Conservation (phyloP, 2,888 invertebrate species). For the Dorcus parallelipipedus region DNA sequence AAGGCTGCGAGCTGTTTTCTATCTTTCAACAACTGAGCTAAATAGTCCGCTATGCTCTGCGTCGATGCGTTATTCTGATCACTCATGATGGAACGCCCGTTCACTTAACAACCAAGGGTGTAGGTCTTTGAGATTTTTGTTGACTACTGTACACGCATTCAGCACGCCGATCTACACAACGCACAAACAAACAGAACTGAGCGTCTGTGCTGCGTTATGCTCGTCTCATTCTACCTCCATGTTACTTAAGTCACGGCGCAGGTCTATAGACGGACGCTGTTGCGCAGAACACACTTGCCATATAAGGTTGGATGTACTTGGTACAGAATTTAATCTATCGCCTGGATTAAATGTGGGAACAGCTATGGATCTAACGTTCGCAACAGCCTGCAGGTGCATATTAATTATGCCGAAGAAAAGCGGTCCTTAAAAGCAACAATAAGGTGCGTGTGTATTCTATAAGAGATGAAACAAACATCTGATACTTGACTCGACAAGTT, state of each 20-base stretch:
- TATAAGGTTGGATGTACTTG: conserved; percentile 12
- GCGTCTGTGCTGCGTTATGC: background rate
- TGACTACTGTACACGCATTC: conserved; percentile 2
- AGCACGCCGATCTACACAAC: conserved; percentile 9
- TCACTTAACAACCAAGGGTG: background rate
- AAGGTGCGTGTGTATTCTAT: no score
- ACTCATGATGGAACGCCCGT: conserved; percentile 39
- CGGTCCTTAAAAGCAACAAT: no score
- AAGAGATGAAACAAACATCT: no score
- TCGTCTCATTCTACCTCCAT: conserved; percentile 9
- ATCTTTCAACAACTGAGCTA: conserved; percentile 99
- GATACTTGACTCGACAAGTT: no score
- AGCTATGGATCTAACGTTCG: background rate
- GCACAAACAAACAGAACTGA: conserved; percentile 2
- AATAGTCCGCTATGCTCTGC: conserved; percentile 98
- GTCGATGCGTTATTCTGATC: conserved; percentile 59
- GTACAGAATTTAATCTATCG: conserved; percentile 1
- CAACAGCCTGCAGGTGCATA: background rate
- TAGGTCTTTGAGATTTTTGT: background rate
- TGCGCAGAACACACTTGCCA: conserved; percentile 17
- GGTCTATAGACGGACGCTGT: background rate
- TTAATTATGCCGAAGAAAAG: no score
- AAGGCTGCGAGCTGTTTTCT: conserved; percentile 99
- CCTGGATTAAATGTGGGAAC: background rate
- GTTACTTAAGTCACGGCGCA: conserved; percentile 16